phyloP scores from a whole-genome alignment of 2,888 invertebrate genomes.

The Tholera decimalis region DNA sequence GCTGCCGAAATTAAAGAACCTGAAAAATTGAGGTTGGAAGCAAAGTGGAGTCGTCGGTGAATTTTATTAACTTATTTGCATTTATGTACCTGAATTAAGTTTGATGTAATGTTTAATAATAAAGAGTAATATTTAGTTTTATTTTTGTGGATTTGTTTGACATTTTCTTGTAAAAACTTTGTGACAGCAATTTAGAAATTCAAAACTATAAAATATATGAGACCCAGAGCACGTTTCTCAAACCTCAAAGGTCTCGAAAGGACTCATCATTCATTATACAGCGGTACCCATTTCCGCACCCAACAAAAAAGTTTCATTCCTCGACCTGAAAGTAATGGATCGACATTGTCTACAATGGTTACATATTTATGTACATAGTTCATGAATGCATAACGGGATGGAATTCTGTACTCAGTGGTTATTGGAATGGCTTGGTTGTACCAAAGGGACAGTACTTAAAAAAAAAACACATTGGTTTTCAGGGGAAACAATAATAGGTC shows the following conservation, averaged over 20 bases:
- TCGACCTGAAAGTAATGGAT: background rate
- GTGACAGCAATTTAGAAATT: background rate
- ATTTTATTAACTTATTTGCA: conserved; percentile 49
- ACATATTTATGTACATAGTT: conserved; percentile 34
- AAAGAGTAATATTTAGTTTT: conserved; percentile 25
- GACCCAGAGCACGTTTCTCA: background rate
- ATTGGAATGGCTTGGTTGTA: background rate
- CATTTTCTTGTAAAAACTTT: too few species aligned
- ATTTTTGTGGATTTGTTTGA: background rate
- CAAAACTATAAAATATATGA: background rate
- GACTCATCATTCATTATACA: conserved; percentile 42
- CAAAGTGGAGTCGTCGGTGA: conserved; percentile 42
- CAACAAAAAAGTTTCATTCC: background rate
- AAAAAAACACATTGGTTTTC: too few species aligned
- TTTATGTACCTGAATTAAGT: conserved; percentile 63
- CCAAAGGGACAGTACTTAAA: too few species aligned
- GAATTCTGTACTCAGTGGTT: background rate
- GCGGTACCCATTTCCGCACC: conserved; percentile 18
- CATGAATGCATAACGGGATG: conserved; percentile 5
- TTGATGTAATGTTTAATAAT: conserved; percentile 37
- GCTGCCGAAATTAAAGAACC: conserved; percentile 69
- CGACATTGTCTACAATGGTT: background rate
- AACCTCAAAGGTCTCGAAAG: background rate
- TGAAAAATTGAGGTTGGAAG: conserved; percentile 52
- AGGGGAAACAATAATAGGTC: too few species aligned